Evolutionary conservation across 2,888 invertebrate species (phyloP), one percentile per base, ranked within the genome.

Genomic region (Crioceris asparagi): DNA sequence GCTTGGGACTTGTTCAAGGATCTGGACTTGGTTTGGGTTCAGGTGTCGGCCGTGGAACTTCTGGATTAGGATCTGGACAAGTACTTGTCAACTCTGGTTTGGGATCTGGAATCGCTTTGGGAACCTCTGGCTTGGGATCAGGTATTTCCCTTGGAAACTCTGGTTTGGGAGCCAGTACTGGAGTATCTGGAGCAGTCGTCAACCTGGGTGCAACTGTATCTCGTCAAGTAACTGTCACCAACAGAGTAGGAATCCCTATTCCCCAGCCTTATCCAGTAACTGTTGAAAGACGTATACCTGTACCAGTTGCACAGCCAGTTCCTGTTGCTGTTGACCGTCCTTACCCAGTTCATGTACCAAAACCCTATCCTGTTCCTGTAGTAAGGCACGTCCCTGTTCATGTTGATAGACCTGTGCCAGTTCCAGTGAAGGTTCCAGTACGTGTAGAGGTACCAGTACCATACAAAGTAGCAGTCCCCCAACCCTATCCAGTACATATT

Each of bases 311-410:
- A 27, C 59, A 60, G 18, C 55, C 60, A 25, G 60, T 70, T 35
- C 45, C 62, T 7, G 66, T 69, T 25, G 69, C 70, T 36, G 69
- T 71, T 23, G 68, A 69, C 46, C 66, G 65, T 44, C 67, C 67
- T 7, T 63, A 63, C 45, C 61, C 66, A 29, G 61, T 62, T 15
- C 55, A 54, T 41, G 60, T 74, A 1, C 69, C 69, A 2, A 67
- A 68, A 17, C 72, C 73, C 1, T 57, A 60, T 41, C 60, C 61
- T 41, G 69, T 73, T 0, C 59, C 68, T 1, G 69, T 74, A 0
- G 70, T 70, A 39, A 64, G 69, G 36, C 70, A 69, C 2, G 67
- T 72, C 29, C 68, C 71, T 3, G 66, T 68, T 23, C 71, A 67
- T 2, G 71, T 74, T 2, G 65, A 72, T 2, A 72, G 70, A 43